Conservation (phyloP, 2,888 invertebrate genomes). For the Leptinotarsa tumamoca region DNA sequence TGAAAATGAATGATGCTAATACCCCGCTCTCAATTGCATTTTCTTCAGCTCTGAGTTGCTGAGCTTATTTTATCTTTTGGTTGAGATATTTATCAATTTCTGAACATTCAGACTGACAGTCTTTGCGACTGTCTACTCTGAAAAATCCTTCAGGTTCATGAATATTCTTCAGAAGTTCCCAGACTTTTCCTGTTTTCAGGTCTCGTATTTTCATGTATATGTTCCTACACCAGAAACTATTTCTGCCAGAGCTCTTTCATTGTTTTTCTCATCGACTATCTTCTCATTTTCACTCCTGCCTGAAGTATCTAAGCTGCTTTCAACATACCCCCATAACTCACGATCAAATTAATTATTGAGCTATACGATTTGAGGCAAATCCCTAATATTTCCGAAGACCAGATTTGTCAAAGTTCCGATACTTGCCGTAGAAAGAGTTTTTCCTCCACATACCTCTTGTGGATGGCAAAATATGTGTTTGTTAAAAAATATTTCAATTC, state of each 20-base stretch:
- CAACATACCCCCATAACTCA: slow-evolving; percentile 20
- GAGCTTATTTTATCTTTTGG: background rate
- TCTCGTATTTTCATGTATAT: slow-evolving; percentile 15
- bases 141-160: background rate
- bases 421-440: too few species aligned
- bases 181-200: slow-evolving; percentile 16
- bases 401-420: too few species aligned
- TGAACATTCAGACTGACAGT: background rate
- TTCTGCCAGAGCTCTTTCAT: slow-evolving; percentile 1
- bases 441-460: too few species aligned
- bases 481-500: too few species aligned
- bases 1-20: background rate
- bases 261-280: background rate
- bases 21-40: background rate
- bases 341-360: background rate
- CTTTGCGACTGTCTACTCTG: background rate
- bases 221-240: slow-evolving; percentile 22
- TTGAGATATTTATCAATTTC: slow-evolving; percentile 5
- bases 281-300: background rate
- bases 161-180: slow-evolving; percentile 15
- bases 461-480: too few species aligned
- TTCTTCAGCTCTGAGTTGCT: too few species aligned
- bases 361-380: background rate
- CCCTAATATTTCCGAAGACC: too few species aligned
- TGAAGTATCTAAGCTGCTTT: background rate